Evolutionary conservation across 2,113 vertebrate species (phyloP).

Genomic region (Herpailurus yagouaroundi): DNA sequence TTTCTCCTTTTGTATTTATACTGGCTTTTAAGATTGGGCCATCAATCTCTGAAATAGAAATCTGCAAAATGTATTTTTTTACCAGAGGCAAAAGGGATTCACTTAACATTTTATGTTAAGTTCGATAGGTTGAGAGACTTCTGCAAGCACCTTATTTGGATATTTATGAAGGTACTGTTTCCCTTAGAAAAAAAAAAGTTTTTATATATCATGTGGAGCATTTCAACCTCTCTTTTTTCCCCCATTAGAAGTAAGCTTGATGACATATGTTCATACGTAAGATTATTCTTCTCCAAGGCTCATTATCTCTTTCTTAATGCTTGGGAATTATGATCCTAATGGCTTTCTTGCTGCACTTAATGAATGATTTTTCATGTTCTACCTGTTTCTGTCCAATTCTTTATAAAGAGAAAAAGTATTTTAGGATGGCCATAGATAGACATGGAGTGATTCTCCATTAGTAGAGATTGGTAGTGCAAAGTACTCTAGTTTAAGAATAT

Average conservation of each 20-base stretch:
- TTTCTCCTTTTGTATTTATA: neutral
- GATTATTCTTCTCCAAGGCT: neutral
- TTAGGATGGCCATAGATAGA: constrained; percentile 8
- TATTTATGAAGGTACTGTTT: constrained; percentile 2
- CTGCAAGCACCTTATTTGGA: neutral
- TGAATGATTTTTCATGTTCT: constrained; percentile 61
- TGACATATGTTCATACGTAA: neutral
- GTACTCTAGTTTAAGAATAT: constrained; percentile 65
- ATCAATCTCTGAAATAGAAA: constrained; percentile 33
- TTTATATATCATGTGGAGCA: neutral
- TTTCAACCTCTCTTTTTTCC: neutral
- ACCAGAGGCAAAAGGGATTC: neutral
- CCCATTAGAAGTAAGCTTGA: neutral
- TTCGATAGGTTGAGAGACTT: constrained; percentile 12
- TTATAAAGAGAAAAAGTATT: constrained; percentile 47
- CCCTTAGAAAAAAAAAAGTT: neutral
- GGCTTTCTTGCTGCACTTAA: constrained; percentile 44
- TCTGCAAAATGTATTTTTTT: constrained; percentile 30
- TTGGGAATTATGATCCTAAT: constrained; percentile 52
- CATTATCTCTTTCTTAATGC: constrained; percentile 61
- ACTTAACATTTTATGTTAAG: constrained; percentile 19
- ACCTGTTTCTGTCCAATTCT: constrained; percentile 50
- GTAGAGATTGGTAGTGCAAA: constrained; percentile 50
- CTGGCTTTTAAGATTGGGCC: constrained; percentile 23
- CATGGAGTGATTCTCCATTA: constrained; percentile 47